Conservation (phyloP, 2,888 invertebrate species). For the Romanomermis culicivorax region DNA sequence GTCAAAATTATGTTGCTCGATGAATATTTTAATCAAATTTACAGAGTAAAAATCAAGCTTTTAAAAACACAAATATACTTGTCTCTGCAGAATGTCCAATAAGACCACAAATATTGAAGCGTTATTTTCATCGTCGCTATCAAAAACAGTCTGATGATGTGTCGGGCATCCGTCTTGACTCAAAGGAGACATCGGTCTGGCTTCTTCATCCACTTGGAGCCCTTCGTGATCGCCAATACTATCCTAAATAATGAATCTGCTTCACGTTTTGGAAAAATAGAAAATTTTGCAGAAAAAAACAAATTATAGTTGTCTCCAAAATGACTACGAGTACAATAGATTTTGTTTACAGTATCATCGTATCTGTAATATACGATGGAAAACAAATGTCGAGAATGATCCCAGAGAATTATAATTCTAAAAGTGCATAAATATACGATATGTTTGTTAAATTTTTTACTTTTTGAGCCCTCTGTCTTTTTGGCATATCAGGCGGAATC, state of each 20-base stretch:
- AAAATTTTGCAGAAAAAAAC: too few species aligned
- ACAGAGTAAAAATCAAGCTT: too few species aligned
- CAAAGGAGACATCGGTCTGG: not conserved
- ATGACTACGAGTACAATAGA: too few species aligned
- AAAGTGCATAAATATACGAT: too few species aligned
- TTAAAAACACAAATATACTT: too few species aligned
- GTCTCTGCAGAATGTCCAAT: slow-evolving; percentile 79
- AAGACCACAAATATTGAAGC: slow-evolving; percentile 86
- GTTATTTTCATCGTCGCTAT: slow-evolving; percentile 36
- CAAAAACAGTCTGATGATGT: slow-evolving; percentile 2
- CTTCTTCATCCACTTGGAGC: slow-evolving; percentile 4
- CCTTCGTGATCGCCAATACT: slow-evolving; percentile 12
- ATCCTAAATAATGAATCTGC: slow-evolving; percentile 14
- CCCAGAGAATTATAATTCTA: too few species aligned
- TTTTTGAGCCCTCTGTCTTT: not conserved
- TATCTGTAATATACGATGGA: too few species aligned
- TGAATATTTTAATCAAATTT: too few species aligned
- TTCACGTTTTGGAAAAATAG: too few species aligned
- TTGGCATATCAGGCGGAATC: slow-evolving; percentile 8
- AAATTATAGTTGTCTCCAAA: too few species aligned
- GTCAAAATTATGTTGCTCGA: not conserved
- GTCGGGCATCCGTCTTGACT: slow-evolving; percentile 9
- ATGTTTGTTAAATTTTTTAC: not conserved
- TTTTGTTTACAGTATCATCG: too few species aligned
- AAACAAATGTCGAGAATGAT: too few species aligned